A percentile compares a stretch with the other conserved stretches of the same genome.
Evolutionary conservation across 2,888 invertebrate species (phyloP).

Genomic region (Drosophila subquinaria): DNA sequence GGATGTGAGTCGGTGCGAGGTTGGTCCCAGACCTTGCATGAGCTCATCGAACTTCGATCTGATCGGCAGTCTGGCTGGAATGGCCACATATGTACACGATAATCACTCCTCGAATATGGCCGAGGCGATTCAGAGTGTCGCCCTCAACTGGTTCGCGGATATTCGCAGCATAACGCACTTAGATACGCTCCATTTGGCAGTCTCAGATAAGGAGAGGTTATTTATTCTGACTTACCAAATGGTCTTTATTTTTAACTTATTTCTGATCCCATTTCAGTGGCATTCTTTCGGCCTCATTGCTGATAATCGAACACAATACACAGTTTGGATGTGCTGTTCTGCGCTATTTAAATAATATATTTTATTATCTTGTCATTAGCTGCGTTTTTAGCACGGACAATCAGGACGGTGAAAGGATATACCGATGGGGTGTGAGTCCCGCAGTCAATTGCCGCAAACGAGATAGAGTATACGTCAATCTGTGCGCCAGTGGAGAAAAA

Average conservation of each 20-base stretch:
- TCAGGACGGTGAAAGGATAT: slow-evolving; percentile 21
- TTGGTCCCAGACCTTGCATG: slow-evolving; percentile 1
- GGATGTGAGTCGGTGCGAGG: slow-evolving; percentile 26
- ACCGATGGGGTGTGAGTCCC: slow-evolving; percentile 27
- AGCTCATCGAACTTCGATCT: slow-evolving; percentile 26
- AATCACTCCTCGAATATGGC: not conserved
- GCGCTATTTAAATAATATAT: not conserved
- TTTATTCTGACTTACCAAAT: not conserved
- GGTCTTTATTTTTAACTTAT: no score
- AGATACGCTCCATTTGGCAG: slow-evolving; percentile 17
- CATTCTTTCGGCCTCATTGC: slow-evolving; percentile 7
- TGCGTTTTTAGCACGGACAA: slow-evolving; percentile 44
- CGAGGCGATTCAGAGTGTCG: not conserved
- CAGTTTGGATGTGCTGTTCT: slow-evolving; percentile 44
- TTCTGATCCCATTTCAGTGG: slow-evolving; percentile 18
- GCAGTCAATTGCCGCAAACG: slow-evolving; percentile 21
- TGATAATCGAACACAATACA: slow-evolving; percentile 45
- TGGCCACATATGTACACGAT: not conserved
- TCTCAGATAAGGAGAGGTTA: not conserved
- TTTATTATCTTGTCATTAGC: slow-evolving; percentile 17
- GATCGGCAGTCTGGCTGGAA: slow-evolving; percentile 32
- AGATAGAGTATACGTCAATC: slow-evolving; percentile 31
- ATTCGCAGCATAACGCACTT: slow-evolving; percentile 18
- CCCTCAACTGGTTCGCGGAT: slow-evolving; percentile 3
- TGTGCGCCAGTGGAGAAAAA: slow-evolving; percentile 31